Percentiles rank a stretch among this genome's conserved stretches.
These are phyloP conservation scores for Kradibia gibbosae DNA, from an alignment of 1,140 invertebrate species.

Conservation along the genomic window DNA sequence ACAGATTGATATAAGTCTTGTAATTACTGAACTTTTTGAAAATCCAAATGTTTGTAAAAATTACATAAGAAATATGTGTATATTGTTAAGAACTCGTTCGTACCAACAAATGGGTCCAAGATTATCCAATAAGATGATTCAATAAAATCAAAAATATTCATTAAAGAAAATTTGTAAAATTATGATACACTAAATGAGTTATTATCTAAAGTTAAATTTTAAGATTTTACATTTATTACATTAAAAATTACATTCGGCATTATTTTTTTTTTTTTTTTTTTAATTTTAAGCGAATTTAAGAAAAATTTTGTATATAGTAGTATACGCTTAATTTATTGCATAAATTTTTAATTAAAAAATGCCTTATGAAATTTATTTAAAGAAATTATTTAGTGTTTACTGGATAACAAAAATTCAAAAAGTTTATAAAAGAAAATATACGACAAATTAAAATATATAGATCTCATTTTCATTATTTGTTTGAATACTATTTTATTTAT, in stretches of 20 bases:
- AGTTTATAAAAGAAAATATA: no score
- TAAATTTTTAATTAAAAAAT: neutral
- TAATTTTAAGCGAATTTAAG: no score
- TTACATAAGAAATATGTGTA: neutral
- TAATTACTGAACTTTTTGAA: constrained; percentile 34
- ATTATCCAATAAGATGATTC: constrained; percentile 24
- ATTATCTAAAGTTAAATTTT: constrained; percentile 12
- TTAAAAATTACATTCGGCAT: no score
- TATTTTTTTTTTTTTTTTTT: no score
- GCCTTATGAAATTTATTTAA: neutral
- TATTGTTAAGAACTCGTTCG: constrained; percentile 28
- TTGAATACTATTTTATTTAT: neutral
- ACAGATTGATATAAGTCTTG: no score
- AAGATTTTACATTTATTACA: no score
- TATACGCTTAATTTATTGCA: neutral
- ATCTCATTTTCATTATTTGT: constrained; percentile 9
- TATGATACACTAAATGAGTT: neutral
- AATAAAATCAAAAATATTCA: neutral
- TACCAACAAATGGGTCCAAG: constrained; percentile 38
- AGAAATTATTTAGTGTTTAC: neutral
- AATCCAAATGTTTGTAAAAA: neutral
- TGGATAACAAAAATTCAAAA: neutral
- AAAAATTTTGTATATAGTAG: no score
- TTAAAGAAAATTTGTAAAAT: neutral
- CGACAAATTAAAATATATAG: neutral